These are phyloP conservation scores for Corvus hawaiiensis DNA, from an alignment of 2,113 vertebrate species.

Conservation along the genomic window DNA sequence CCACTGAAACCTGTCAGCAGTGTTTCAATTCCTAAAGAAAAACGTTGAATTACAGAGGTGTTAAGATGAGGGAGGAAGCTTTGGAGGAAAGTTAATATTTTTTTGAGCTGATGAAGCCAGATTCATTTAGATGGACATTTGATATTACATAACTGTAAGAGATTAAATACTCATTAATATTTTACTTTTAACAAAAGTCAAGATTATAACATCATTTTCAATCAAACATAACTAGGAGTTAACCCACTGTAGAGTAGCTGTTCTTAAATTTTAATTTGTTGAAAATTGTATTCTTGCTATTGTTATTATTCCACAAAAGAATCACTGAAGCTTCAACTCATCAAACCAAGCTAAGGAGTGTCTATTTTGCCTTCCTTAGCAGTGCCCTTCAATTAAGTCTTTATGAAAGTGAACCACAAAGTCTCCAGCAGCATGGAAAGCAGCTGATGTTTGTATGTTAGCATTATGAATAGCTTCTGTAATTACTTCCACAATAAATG, in stretches of 20 bases:
- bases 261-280: neutral
- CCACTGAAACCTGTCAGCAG: neutral
- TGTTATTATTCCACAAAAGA: neutral
- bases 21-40: neutral
- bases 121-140: slow-evolving; percentile 26
- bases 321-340: neutral
- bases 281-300: neutral
- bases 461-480: neutral
- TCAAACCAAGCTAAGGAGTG: neutral
- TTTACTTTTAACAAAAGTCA: slow-evolving; percentile 30
- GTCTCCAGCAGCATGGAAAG: neutral
- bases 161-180: neutral
- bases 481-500: neutral
- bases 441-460: neutral
- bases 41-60: neutral
- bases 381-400: neutral
- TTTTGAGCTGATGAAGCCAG: neutral
- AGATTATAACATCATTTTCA: slow-evolving; percentile 13
- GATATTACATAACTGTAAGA: neutral
- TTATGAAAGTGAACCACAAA: neutral
- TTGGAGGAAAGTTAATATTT: slow-evolving; percentile 16
- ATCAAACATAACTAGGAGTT: neutral
- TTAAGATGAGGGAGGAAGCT: neutral
- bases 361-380: neutral
- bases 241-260: neutral